Percentiles rank a stretch among this genome's conserved stretches.
Conservation (phyloP, 2,113 vertebrate species). For the Aptenodytes patagonicus region DNA sequence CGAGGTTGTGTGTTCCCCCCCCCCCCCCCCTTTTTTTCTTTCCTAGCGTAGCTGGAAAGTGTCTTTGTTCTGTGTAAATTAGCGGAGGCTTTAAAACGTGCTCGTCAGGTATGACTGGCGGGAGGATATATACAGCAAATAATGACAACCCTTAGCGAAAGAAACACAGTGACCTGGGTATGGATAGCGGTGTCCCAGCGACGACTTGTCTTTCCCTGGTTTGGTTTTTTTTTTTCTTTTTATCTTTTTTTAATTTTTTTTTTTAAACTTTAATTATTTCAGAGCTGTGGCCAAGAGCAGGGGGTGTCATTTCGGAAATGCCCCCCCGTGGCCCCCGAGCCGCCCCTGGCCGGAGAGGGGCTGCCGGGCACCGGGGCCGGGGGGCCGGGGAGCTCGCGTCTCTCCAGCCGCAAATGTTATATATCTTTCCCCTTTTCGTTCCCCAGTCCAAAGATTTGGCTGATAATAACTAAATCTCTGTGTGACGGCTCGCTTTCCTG, state of each 20-base stretch:
- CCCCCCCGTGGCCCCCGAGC: neutral
- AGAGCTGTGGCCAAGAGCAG: neutral
- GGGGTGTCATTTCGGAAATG: neutral
- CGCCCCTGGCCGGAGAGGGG: neutral
- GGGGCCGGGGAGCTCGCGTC: neutral
- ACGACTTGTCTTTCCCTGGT: neutral
- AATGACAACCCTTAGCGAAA: neutral
- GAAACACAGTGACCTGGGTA: neutral
- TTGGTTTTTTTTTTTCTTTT: accelerated
- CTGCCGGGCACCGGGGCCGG: neutral
- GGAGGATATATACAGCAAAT: neutral
- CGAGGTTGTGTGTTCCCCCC: neutral
- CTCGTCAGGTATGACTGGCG: neutral
- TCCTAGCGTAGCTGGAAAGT: neutral
- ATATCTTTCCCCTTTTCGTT: neutral
- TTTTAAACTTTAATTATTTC: neutral
- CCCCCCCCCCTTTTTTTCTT: neutral
- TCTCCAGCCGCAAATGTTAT: neutral
- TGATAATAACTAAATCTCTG: neutral
- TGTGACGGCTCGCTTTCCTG: neutral
- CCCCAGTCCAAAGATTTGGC: constrained; percentile 9
- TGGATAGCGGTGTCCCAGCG: neutral
- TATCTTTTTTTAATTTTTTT: neutral
- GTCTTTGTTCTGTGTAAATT: neutral
- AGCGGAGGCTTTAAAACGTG: neutral